These are phyloP conservation scores for Campylomormyrus tamandua DNA, from an alignment of 2,113 vertebrate genomes.

Conservation along the genomic window DNA sequence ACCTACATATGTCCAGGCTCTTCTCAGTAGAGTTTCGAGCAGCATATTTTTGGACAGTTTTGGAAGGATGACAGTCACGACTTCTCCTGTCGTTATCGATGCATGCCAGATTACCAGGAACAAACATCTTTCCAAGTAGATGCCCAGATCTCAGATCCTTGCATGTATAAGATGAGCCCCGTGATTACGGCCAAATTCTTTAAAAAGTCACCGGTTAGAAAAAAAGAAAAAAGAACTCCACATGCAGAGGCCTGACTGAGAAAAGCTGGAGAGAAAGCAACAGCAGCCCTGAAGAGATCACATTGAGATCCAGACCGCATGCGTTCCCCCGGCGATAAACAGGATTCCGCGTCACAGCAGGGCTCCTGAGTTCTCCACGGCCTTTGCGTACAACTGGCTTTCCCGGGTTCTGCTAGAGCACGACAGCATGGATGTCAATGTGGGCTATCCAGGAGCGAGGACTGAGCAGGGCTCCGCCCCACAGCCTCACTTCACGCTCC, in stretches of 20 bases:
- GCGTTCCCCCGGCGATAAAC: not conserved
- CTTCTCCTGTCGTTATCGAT: constrained; percentile 49
- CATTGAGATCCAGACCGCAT: constrained; percentile 36
- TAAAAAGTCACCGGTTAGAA: constrained; percentile 69
- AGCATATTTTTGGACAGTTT: constrained; percentile 56
- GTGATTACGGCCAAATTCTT: constrained; percentile 55
- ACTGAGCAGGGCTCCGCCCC: constrained; percentile 17
- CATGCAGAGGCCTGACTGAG: constrained; percentile 54
- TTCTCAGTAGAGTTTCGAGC: constrained; percentile 65
- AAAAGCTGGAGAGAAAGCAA: constrained; percentile 22
- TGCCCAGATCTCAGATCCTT: not conserved
- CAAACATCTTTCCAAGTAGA: not conserved
- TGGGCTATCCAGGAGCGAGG: not conserved
- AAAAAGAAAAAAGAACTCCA: constrained; percentile 55
- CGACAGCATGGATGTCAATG: not conserved
- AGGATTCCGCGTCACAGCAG: not conserved
- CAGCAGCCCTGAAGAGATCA: constrained; percentile 47
- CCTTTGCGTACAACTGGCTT: constrained; percentile 13
- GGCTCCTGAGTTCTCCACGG: not conserved
- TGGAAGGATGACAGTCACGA: constrained; percentile 45
- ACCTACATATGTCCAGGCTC: constrained; percentile 44
- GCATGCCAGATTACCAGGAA: constrained; percentile 21
- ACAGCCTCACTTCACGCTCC: constrained; percentile 55
- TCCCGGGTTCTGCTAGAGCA: not conserved
- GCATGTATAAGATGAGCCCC: constrained; percentile 29